Conservation (phyloP, 2,797 vertebrate genomes). For the Sarcoramphus papa region DNA sequence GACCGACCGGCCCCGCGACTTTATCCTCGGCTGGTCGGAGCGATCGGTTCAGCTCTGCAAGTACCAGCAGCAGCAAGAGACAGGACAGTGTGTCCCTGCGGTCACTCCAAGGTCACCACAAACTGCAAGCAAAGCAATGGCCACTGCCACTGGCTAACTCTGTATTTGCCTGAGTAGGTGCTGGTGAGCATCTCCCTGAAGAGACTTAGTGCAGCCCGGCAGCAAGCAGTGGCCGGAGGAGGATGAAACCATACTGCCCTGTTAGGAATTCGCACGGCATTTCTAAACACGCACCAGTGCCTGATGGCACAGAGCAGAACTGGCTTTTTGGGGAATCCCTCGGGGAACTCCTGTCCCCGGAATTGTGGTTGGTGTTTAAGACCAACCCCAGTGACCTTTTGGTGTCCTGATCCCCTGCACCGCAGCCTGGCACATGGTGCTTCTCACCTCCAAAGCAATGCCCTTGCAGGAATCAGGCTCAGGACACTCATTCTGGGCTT, state of each 20-base stretch:
- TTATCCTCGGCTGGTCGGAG: accelerated
- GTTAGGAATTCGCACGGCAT: accelerated
- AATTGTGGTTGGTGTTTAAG: background rate
- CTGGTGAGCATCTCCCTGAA: background rate
- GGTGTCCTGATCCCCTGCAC: background rate
- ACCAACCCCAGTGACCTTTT: background rate
- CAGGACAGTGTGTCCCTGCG: background rate
- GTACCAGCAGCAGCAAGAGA: background rate
- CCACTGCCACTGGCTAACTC: background rate
- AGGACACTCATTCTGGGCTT: background rate
- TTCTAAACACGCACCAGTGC: background rate
- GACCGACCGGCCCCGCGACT: accelerated
- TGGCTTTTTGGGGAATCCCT: background rate
- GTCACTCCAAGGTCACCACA: background rate
- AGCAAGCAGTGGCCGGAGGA: background rate
- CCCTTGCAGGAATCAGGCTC: background rate
- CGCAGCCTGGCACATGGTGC: accelerated
- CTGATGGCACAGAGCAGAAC: background rate
- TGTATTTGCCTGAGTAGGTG: background rate
- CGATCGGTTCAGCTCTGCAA: background rate
- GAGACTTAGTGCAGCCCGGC: background rate
- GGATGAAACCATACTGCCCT: accelerated
- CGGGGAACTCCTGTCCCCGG: background rate
- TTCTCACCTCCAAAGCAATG: background rate
- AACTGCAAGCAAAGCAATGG: background rate